Conservation (phyloP, 2,797 vertebrate species). For the Trachops cirrhosus region DNA sequence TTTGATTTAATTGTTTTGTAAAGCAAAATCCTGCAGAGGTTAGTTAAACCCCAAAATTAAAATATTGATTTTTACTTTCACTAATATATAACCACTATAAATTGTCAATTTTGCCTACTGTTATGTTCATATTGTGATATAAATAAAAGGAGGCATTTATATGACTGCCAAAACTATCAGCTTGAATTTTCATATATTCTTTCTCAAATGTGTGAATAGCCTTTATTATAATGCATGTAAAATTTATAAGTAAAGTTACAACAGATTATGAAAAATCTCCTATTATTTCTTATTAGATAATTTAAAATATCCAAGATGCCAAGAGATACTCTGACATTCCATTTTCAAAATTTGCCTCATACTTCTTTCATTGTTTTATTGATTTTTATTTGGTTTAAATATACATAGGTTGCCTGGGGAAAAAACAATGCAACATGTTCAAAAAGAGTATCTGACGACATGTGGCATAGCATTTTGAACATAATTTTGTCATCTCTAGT, state of each 20-base stretch:
- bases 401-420: background rate
- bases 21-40: background rate
- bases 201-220: background rate
- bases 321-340: background rate
- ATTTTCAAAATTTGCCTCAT: background rate
- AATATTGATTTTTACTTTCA: background rate
- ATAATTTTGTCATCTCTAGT: constrained; percentile 32
- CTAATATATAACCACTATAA: background rate
- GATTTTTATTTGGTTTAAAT: constrained; percentile 22
- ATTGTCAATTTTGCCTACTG: background rate
- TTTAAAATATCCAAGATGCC: background rate
- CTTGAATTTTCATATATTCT: background rate
- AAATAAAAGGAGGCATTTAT: background rate
- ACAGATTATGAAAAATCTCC: background rate
- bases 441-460: background rate
- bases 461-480: background rate
- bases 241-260: background rate
- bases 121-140: background rate
- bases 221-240: background rate
- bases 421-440: background rate
- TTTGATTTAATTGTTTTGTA: background rate
- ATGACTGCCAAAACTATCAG: background rate
- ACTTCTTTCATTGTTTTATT: background rate
- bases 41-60: background rate
- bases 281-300: constrained; percentile 9